These are phyloP conservation scores for Platysteira castanea DNA, from an alignment of 2,113 vertebrate species.

Conservation along the genomic window DNA sequence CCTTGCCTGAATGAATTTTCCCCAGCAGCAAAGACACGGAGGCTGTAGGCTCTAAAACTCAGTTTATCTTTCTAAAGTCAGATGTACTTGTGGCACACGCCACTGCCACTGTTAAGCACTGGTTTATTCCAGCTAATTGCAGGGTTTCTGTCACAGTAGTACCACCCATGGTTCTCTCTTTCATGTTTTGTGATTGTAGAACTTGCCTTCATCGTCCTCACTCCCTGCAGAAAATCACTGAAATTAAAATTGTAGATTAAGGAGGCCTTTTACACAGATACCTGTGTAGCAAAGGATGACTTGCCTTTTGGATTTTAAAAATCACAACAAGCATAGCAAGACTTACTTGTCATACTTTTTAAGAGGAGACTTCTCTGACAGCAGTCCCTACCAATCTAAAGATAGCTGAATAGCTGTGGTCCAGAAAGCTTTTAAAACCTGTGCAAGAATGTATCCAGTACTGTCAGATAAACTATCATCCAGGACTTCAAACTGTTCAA, in stretches of 20 bases:
- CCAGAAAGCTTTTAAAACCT: neutral
- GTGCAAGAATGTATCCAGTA: neutral
- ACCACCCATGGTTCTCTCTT: neutral
- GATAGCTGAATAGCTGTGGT: neutral
- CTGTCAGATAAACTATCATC: neutral
- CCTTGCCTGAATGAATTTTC: neutral
- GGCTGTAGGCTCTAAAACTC: neutral
- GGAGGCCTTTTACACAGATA: neutral
- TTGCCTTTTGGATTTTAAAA: neutral
- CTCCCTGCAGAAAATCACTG: neutral
- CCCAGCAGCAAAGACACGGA: neutral
- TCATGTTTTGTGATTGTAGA: neutral
- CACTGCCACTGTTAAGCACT: neutral
- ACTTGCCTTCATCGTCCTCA: neutral
- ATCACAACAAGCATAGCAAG: neutral
- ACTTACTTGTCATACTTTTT: neutral
- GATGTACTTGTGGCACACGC: neutral
- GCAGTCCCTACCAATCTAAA: neutral
- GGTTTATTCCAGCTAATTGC: neutral
- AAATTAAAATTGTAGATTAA: neutral
- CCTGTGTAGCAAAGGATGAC: slow-evolving; percentile 12
- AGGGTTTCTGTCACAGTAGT: neutral
- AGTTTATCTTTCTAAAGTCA: neutral
- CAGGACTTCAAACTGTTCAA: neutral
- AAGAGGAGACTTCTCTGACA: neutral